Percentiles rank a stretch among this genome's conserved stretches.
Evolutionary conservation across 1,140 invertebrate species (phyloP).

Genomic region (Drosophila ananassae): DNA sequence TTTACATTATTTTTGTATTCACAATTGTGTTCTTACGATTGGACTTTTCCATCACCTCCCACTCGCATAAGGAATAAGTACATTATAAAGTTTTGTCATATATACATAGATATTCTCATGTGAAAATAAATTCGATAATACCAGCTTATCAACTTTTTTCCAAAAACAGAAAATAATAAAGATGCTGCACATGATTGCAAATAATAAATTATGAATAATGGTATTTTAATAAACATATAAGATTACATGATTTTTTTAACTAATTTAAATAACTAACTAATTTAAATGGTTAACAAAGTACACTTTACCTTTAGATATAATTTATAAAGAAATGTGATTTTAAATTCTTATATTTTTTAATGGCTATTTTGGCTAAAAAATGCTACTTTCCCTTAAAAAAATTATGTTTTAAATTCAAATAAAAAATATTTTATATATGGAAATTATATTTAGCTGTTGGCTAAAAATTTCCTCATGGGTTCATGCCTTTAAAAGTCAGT

Average conservation of each 20-base stretch:
- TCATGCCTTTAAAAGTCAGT: not conserved
- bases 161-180: slow-evolving; percentile 11
- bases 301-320: too few relatives aligned
- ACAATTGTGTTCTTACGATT: slow-evolving; percentile 97
- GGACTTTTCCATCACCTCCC: slow-evolving; percentile 94
- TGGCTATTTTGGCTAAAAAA: too few relatives aligned
- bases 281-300: too few relatives aligned
- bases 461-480: not conserved
- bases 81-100: not conserved
- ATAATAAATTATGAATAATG: not conserved
- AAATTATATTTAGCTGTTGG: not conserved
- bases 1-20: slow-evolving; percentile 95
- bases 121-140: slow-evolving; percentile 4
- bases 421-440: too few relatives aligned
- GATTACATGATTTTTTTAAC: too few relatives aligned
- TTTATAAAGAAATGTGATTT: too few relatives aligned
- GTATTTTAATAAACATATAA: not conserved
- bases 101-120: slow-evolving; percentile 19
- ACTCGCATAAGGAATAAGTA: slow-evolving; percentile 85
- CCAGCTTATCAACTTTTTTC: slow-evolving; percentile 19
- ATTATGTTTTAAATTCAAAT: too few relatives aligned
- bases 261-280: too few relatives aligned
- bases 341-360: too few relatives aligned
- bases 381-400: too few relatives aligned
- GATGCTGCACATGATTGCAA: not conserved